Evolutionary conservation across 1,140 invertebrate genomes (phyloP).

Genomic region (Penaeus vannamei): DNA sequence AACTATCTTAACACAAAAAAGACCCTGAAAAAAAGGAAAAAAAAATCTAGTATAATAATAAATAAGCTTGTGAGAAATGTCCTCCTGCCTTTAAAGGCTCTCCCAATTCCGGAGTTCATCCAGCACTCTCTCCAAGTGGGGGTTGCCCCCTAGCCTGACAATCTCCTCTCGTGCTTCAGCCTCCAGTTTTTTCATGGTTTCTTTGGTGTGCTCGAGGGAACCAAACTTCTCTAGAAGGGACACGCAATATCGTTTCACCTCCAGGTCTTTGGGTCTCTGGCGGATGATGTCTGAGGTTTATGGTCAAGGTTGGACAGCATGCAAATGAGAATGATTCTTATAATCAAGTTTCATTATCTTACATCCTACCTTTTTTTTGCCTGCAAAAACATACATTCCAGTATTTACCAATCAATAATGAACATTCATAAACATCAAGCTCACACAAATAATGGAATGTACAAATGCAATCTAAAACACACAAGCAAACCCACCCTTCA

Average conservation of each 20-base stretch:
- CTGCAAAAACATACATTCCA: too few species aligned
- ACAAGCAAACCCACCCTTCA: too few species aligned
- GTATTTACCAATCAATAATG: too few species aligned
- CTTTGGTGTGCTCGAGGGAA: constrained; percentile 89
- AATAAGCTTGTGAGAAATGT: neutral
- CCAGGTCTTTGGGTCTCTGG: constrained; percentile 88
- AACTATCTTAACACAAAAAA: neutral
- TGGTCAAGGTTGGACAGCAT: constrained; percentile 67
- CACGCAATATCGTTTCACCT: constrained; percentile 95
- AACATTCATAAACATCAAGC: too few species aligned
- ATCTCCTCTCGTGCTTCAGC: constrained; percentile 82
- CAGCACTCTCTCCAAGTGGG: constrained; percentile 82
- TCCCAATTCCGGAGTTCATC: constrained; percentile 71
- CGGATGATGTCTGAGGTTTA: constrained; percentile 83
- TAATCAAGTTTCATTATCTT: too few species aligned
- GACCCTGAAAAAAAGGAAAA: neutral
- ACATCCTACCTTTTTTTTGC: too few species aligned
- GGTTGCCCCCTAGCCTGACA: constrained; percentile 85
- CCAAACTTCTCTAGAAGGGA: constrained; percentile 87
- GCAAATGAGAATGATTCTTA: too few species aligned
- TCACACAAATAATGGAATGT: too few species aligned
- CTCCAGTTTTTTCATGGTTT: constrained; percentile 82
- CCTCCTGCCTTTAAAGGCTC: neutral
- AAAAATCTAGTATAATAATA: neutral
- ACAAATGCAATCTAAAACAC: too few species aligned